phyloP scores from a whole-genome alignment of 2,888 invertebrate genomes.

The Volucella inflata region DNA sequence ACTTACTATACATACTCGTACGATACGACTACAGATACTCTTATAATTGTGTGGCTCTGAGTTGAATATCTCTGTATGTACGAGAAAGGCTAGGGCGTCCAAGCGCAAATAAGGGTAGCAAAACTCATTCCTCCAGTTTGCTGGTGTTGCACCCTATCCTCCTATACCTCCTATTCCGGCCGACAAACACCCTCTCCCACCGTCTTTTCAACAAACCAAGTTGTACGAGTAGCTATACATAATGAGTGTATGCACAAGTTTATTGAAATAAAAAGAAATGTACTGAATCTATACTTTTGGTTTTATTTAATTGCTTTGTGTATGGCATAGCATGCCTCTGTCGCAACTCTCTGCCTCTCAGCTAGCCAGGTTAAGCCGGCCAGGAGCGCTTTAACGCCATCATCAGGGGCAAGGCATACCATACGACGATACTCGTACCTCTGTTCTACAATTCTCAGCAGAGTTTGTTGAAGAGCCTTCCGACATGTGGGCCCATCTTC shows the following conservation, averaged over 20 bases:
- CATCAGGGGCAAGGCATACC: constrained; percentile 37
- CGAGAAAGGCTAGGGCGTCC: constrained; percentile 41
- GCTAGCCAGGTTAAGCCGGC: constrained; percentile 9
- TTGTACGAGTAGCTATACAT: constrained; percentile 42
- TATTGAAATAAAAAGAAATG: constrained; percentile 10
- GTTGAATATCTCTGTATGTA: background rate
- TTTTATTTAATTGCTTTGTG: constrained; percentile 70
- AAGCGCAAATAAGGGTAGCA: constrained; percentile 67
- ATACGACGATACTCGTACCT: background rate
- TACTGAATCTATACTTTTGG: constrained; percentile 39
- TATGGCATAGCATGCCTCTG: constrained; percentile 16
- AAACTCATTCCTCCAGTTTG: constrained; percentile 62
- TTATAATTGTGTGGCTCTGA: too few relatives aligned
- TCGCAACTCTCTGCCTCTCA: constrained; percentile 22
- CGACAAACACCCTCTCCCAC: background rate
- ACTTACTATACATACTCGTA: constrained; percentile 21
- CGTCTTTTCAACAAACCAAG: background rate
- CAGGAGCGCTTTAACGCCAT: constrained; percentile 1
- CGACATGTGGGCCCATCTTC: constrained; percentile 52
- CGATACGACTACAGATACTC: background rate
- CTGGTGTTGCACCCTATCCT: constrained; percentile 27
- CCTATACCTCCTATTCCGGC: constrained; percentile 2
- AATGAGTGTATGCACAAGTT: constrained; percentile 51
- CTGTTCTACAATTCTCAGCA: background rate
- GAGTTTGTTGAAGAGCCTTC: constrained; percentile 54